Evolutionary conservation across 2,888 invertebrate genomes (phyloP).

Genomic region (Gymnocheta viridis): DNA sequence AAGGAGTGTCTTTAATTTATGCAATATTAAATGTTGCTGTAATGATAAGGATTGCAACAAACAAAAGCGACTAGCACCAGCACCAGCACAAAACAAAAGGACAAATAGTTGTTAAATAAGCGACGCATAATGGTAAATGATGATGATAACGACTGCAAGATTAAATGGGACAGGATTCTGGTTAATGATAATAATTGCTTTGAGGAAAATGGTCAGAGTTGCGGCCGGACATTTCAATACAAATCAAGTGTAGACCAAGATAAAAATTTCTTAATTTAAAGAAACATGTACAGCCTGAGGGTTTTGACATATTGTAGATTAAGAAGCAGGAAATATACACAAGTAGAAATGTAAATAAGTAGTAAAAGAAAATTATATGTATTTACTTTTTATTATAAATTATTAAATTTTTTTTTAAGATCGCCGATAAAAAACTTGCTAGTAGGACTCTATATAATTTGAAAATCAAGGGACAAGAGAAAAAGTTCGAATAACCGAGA

Average conservation of each 20-base stretch:
- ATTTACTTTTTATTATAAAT: no score
- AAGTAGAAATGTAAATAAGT: no score
- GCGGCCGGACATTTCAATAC: neutral
- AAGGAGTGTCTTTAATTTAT: conserved; percentile 28
- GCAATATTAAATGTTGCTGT: neutral
- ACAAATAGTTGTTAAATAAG: neutral
- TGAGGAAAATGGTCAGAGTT: neutral
- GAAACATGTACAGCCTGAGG: neutral
- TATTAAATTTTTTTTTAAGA: no score
- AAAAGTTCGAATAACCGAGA: no score
- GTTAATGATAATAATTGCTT: neutral
- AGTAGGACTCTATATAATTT: no score
- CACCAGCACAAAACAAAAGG: neutral
- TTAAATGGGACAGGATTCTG: neutral
- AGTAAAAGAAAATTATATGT: no score
- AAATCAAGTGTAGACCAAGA: neutral
- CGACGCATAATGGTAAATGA: neutral
- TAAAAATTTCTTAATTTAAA: neutral
- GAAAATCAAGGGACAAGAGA: no score
- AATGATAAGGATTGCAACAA: conserved; percentile 23
- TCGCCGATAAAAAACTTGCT: no score
- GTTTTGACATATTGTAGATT: no score
- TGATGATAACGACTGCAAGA: neutral
- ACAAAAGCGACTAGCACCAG: neutral
- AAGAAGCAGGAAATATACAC: no score